Evolutionary conservation across 2,113 vertebrate genomes (phyloP).

Genomic region (Atrichornis clamosus): DNA sequence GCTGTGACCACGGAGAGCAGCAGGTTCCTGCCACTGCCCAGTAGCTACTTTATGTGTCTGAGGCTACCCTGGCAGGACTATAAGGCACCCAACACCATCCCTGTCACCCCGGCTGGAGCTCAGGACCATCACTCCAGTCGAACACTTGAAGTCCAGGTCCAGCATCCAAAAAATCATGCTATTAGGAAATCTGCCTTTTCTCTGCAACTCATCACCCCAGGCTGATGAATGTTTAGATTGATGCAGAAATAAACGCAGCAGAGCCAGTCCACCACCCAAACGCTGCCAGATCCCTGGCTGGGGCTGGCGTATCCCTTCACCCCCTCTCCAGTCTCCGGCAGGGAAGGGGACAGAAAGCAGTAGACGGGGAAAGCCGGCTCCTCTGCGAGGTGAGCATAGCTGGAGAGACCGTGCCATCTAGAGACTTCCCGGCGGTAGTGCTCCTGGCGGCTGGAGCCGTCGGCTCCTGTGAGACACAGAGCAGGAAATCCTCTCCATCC

Average conservation of each 20-base stretch:
- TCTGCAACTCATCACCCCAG: neutral
- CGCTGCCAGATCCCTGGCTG: neutral
- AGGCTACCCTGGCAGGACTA: neutral
- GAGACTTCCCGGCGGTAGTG: constrained; percentile 1
- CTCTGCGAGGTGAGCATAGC: neutral
- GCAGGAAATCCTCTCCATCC: neutral
- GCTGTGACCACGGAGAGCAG: neutral
- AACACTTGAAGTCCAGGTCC: neutral
- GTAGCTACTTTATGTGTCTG: neutral
- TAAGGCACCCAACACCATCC: neutral
- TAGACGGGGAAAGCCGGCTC: neutral
- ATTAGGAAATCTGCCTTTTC: neutral
- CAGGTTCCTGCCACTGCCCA: neutral
- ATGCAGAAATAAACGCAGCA: neutral
- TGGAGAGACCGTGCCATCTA: constrained; percentile 57
- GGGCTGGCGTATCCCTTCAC: neutral
- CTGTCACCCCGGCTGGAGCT: neutral
- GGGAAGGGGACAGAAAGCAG: neutral
- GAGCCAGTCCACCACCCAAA: neutral
- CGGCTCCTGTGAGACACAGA: neutral
- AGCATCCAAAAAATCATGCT: neutral
- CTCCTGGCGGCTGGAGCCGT: neutral
- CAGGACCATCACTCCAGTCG: neutral
- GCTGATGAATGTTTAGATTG: neutral
- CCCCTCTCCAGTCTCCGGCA: neutral